Evolutionary conservation across 2,888 invertebrate genomes (phyloP), one percentile per base, ranked within the genome.

Genomic region (Phyllotreta striolata): DNA sequence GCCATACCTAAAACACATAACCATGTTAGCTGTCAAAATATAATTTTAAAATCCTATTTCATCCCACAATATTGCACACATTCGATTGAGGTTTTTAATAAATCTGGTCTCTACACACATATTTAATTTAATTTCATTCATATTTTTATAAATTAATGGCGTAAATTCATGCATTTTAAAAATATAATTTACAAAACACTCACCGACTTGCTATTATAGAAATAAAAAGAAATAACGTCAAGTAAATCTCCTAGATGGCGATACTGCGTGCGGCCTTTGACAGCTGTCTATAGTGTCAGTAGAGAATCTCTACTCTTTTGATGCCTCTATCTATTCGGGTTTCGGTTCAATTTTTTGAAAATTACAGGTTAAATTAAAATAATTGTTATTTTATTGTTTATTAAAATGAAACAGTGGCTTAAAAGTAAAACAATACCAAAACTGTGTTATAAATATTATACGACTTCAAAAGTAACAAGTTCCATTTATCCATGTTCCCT

Each of bases 1-100:
- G 89, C 86, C 89, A 90, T 90, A 66, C 77, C 83, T 83, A 74
- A 71, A 81, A 81, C 62, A 46, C 41, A 24, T 24, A 67, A 63
- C 44, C 41, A 52, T 52, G 38, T 38, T 39, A 63, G 12, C 35
- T 52, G 60, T 60, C 60, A 60, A 44, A 13, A 60, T 49, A 37
- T 9, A 35, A 8, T 39, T 58, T 39, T 14, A 49, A 10, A 34
- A 63, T 63, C 63, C 8, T 12, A 52, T n/a, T 57, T 52, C 63
- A 63, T 63, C 57, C 41, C 37, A 39, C 7, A 52, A n/a, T 35
- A 2, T 4, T 34, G 8, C 35, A 51, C 8, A 41, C 6, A 24
- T 49, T 40, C 43, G n/a, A 3, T 12, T 4, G 13, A 24, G 7
- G 12, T 35, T 41, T 41, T 6, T 39, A n/a, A 1, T 41, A 41